phyloP scores from a whole-genome alignment of 2,888 invertebrate genomes.

The Antheraea yamamai region DNA sequence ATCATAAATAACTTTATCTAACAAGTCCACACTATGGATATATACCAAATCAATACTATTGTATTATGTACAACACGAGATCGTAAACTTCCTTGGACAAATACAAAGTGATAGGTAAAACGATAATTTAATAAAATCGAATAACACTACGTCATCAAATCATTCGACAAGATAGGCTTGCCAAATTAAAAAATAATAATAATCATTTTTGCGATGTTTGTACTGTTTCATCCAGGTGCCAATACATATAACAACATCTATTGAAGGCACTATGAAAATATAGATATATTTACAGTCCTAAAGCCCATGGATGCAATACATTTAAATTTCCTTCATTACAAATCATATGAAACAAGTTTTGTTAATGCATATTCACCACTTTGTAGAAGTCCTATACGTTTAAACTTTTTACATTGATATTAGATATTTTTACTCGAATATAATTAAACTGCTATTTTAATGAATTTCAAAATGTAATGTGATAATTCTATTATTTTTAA shows the following conservation, averaged over 20 bases:
- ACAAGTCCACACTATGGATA: not conserved
- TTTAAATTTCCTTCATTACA: not conserved
- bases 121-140: not conserved
- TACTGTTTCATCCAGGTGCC: not conserved
- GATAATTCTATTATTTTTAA: not conserved
- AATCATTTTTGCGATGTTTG: not conserved
- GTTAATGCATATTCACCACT: not conserved
- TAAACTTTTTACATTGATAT: too few relatives aligned
- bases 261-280: not conserved
- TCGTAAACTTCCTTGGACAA: not conserved
- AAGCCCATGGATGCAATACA: not conserved
- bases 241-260: not conserved
- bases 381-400: not conserved
- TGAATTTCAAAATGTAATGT: not conserved
- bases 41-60: not conserved
- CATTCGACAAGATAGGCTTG: not conserved
- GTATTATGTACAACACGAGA: not conserved
- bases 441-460: not conserved
- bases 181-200: not conserved
- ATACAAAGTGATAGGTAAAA: not conserved
- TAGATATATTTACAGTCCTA: not conserved
- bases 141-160: not conserved
- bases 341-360: not conserved
- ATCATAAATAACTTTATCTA: conserved; percentile 1
- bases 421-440: not conserved